Evolutionary conservation across 2,888 invertebrate species (phyloP).

Genomic region (Mythimna pallens): DNA sequence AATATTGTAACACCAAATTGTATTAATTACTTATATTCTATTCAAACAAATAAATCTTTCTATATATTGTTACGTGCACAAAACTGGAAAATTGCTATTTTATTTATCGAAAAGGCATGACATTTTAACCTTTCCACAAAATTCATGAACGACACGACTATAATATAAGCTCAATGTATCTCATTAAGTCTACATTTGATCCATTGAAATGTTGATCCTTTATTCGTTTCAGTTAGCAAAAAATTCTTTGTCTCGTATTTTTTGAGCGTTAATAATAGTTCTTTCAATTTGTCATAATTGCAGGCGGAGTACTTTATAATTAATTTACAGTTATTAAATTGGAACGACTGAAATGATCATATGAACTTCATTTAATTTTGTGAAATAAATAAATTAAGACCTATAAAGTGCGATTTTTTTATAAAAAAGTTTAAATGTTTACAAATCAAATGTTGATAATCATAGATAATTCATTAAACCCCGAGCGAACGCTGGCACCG

Average conservation of each 20-base stretch:
- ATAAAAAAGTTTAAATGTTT: too few species aligned
- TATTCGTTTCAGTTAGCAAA: conserved; percentile 13
- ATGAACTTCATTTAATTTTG: not conserved
- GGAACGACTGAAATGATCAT: not conserved
- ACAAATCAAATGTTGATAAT: too few species aligned
- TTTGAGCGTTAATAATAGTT: conserved; percentile 39
- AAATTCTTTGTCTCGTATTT: conserved; percentile 32
- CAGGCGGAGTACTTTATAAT: conserved; percentile 11
- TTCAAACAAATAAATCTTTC: too few species aligned
- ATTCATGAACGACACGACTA: not conserved
- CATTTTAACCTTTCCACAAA: conserved; percentile 8
- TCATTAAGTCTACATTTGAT: conserved; percentile 36
- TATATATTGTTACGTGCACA: not conserved
- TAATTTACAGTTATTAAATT: conserved; percentile 25
- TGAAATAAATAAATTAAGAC: not conserved
- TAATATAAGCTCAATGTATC: not conserved
- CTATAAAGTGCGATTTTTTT: too few species aligned
- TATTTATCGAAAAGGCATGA: not conserved
- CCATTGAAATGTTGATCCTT: conserved; percentile 22
- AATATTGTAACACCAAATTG: too few species aligned
- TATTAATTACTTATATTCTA: too few species aligned
- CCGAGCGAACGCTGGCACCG: too few species aligned
- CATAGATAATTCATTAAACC: too few species aligned
- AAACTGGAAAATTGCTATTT: not conserved
- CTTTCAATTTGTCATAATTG: conserved; percentile 42